Conservation (phyloP, 2,113 vertebrate species). For the Mobula birostris region DNA sequence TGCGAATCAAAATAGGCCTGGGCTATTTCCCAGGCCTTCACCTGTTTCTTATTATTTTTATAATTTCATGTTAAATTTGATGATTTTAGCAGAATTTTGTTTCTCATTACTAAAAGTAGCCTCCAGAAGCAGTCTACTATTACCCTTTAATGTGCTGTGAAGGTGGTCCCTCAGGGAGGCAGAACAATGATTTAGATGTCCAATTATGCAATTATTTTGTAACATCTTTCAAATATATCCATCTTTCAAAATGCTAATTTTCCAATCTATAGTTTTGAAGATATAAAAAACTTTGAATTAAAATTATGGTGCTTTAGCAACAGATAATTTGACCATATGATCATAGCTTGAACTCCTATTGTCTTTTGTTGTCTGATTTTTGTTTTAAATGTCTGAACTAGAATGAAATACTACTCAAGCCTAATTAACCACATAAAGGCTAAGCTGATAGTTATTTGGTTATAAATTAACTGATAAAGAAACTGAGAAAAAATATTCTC, state of each 20-base stretch:
- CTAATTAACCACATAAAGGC: neutral
- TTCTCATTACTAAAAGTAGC: neutral
- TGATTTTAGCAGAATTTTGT: neutral
- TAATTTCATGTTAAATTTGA: neutral
- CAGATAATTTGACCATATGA: neutral
- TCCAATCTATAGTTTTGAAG: neutral
- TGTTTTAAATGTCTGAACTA: neutral
- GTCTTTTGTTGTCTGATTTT: neutral
- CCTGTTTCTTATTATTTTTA: neutral
- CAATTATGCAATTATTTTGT: neutral
- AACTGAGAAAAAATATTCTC: neutral
- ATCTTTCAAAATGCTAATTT: constrained; percentile 2
- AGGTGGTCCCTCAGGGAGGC: neutral
- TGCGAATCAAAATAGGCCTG: neutral
- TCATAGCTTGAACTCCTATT: neutral
- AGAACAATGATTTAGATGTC: neutral
- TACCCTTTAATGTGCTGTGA: neutral
- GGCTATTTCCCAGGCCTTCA: neutral
- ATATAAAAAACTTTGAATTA: neutral
- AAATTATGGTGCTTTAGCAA: neutral
- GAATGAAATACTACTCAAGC: neutral
- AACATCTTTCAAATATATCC: neutral
- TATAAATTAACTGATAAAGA: too few species aligned
- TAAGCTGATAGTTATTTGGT: neutral
- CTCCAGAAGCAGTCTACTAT: neutral